Evolutionary conservation across 2,113 vertebrate genomes (phyloP).

Genomic region (Cavia aperea): DNA sequence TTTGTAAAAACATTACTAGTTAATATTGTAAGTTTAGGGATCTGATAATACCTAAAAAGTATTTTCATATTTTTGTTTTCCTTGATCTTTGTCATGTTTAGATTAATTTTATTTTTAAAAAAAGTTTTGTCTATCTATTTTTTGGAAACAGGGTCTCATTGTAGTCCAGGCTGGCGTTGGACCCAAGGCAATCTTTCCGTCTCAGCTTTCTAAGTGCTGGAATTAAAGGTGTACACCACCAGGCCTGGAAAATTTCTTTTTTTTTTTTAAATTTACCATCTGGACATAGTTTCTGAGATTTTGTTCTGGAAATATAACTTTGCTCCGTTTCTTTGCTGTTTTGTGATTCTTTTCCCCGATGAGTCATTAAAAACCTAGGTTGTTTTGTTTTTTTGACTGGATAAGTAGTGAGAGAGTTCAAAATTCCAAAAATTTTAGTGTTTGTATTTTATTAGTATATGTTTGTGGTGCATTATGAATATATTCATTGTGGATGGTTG

Average conservation of each 20-base stretch:
- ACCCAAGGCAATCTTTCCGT: no score
- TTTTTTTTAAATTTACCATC: neutral
- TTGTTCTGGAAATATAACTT: neutral
- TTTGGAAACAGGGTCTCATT: no score
- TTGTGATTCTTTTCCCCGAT: neutral
- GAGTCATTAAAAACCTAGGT: neutral
- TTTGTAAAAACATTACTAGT: neutral
- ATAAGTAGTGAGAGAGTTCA: neutral
- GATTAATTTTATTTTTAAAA: neutral
- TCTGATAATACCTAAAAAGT: neutral
- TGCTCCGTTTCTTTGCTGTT: neutral
- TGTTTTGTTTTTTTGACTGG: neutral
- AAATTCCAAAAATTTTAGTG: neutral
- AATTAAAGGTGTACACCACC: no score
- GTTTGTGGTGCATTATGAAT: neutral
- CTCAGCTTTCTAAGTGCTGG: no score
- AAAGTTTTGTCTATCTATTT: neutral
- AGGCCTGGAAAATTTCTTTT: no score
- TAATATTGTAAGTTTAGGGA: neutral
- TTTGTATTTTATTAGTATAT: neutral
- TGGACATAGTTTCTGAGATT: neutral
- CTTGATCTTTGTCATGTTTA: neutral
- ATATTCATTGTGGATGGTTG: neutral
- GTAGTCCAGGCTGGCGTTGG: no score
- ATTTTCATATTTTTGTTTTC: neutral